These are phyloP conservation scores for Drosophila cracens DNA, from an alignment of 2,888 invertebrate species.

Conservation along the genomic window DNA sequence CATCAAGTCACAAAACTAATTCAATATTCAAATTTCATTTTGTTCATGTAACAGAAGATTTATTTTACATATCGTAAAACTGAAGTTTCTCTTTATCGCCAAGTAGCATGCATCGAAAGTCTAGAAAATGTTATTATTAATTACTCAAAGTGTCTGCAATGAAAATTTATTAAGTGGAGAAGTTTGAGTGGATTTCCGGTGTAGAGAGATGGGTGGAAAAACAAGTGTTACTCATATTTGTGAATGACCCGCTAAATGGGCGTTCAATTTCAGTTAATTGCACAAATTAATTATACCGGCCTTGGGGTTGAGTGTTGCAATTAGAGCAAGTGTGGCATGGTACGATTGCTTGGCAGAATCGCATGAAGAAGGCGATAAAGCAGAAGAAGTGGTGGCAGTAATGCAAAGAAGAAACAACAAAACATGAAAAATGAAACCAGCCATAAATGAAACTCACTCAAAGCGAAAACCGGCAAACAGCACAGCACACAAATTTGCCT, in stretches of 20 bases:
- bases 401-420: conserved; percentile 1
- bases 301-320: conserved; percentile 51
- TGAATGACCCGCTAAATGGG: conserved; percentile 65
- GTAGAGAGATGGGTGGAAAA: background rate
- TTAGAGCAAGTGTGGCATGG: conserved; percentile 37
- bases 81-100: background rate
- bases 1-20: background rate
- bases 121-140: background rate
- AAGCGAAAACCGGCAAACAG: conserved; percentile 49
- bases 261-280: conserved; percentile 75
- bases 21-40: background rate
- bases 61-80: background rate
- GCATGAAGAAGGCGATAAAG: conserved; percentile 14
- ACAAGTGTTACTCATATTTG: conserved; percentile 1
- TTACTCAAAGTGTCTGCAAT: background rate
- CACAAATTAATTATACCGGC: conserved; percentile 68
- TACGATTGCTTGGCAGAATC: conserved; percentile 7
- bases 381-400: conserved; percentile 4
- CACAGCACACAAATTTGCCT: conserved; percentile 51
- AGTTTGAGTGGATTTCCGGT: background rate
- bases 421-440: conserved; percentile 47
- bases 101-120: background rate
- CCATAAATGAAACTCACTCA: conserved; percentile 42
- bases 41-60: background rate
- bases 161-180: background rate